phyloP scores from a whole-genome alignment of 1,140 invertebrate species.

The Steinernema khuongi region DNA sequence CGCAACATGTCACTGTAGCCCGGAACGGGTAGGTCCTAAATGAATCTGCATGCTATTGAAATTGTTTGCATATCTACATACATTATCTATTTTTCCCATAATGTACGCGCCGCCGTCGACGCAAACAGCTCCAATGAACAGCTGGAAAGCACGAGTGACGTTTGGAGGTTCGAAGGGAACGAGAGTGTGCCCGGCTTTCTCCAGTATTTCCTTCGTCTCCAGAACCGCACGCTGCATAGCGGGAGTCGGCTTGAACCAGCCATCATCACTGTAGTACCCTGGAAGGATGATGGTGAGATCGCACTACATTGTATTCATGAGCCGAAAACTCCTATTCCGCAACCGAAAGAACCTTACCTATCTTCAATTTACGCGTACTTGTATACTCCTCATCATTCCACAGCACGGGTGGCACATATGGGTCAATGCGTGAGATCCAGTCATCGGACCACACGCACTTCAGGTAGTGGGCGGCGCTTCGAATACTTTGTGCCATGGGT shows the following conservation, averaged over 20 bases:
- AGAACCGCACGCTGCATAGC: conserved; percentile 55
- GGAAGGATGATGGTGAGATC: too few relatives aligned
- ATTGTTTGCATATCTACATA: not conserved
- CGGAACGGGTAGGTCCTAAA: conserved; percentile 18
- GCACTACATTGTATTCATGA: too few relatives aligned
- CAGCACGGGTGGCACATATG: conserved; percentile 39
- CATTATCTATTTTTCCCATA: conserved; percentile 1
- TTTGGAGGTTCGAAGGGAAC: conserved; percentile 50
- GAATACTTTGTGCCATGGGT: conserved; percentile 33
- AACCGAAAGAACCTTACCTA: conserved; percentile 45
- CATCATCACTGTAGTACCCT: conserved; percentile 58
- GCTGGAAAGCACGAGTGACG: conserved; percentile 14
- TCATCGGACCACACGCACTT: conserved; percentile 30
- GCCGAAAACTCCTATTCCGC: conserved; percentile 9
- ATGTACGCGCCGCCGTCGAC: conserved; percentile 24
- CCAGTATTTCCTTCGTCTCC: conserved; percentile 50
- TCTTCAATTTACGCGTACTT: conserved; percentile 43
- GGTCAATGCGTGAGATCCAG: conserved; percentile 25
- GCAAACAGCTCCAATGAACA: conserved; percentile 32
- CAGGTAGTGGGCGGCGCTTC: conserved; percentile 22
- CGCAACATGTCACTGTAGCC: conserved; percentile 2
- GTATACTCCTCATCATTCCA: conserved; percentile 32
- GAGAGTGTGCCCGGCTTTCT: conserved; percentile 53
- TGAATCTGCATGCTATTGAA: not conserved
- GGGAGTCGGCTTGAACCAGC: conserved; percentile 54